Conservation (phyloP, 1,140 invertebrate species). For the Calliphora vicina region DNA sequence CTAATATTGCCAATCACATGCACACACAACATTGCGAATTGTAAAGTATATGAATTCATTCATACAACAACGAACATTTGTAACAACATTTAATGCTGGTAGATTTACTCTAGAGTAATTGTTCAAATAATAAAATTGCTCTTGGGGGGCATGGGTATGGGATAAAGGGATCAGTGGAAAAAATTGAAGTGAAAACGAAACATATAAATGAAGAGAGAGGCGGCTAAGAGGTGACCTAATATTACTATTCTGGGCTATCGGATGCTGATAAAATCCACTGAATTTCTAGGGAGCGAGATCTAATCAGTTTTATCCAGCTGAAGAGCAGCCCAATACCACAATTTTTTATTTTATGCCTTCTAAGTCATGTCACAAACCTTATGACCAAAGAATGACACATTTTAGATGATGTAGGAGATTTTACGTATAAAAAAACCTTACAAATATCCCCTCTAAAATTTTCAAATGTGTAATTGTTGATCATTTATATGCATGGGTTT, state of each 20-base stretch:
- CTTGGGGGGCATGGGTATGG: not conserved
- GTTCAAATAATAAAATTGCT: slow-evolving; percentile 6
- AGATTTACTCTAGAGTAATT: slow-evolving; percentile 13
- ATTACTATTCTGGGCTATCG: too few relatives aligned
- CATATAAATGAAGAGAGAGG: not conserved
- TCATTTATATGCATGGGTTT: slow-evolving; percentile 15
- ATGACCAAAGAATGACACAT: too few relatives aligned
- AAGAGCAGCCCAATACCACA: too few relatives aligned
- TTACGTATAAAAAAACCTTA: too few relatives aligned
- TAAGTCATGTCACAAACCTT: too few relatives aligned
- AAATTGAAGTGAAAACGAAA: not conserved
- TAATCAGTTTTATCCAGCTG: too few relatives aligned
- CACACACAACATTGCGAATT: not conserved
- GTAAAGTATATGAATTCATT: not conserved
- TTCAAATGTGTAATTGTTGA: slow-evolving; percentile 16
- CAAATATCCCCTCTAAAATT: not conserved
- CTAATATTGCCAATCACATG: not conserved
- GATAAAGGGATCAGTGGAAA: not conserved
- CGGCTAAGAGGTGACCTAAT: too few relatives aligned
- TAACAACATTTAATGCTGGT: slow-evolving; percentile 16
- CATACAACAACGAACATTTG: not conserved
- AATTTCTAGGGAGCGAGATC: too few relatives aligned
- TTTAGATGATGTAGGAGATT: too few relatives aligned
- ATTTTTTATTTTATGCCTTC: too few relatives aligned
- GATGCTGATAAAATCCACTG: too few relatives aligned